These are phyloP conservation scores for Amblyjoppa proteus DNA, from an alignment of 2,888 invertebrate species.

Conservation along the genomic window DNA sequence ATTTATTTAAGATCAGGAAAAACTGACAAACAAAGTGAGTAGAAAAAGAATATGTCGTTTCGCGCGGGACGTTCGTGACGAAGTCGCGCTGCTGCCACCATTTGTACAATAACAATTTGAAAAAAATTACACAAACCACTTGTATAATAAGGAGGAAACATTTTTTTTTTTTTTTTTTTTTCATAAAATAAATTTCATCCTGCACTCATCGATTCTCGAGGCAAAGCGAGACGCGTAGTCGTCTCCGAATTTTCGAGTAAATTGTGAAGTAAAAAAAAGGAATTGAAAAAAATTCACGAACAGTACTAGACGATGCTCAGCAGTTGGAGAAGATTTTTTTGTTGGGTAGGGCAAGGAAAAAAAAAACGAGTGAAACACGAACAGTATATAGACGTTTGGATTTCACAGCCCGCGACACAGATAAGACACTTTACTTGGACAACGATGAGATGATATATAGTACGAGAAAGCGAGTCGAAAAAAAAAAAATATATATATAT, in stretches of 20 bases:
- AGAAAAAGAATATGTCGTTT: neutral
- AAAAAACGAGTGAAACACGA: neutral
- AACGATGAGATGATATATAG: constrained; percentile 48
- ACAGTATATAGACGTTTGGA: constrained; percentile 1
- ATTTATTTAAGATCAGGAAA: neutral
- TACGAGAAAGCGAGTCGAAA: constrained; percentile 26
- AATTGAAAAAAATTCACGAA: neutral
- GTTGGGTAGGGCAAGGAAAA: constrained; percentile 30
- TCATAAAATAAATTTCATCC: too few species aligned
- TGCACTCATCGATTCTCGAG: constrained; percentile 21
- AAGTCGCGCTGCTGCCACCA: constrained; percentile 67
- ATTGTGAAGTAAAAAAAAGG: neutral
- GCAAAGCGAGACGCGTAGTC: neutral
- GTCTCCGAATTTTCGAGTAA: neutral
- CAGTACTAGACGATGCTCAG: neutral
- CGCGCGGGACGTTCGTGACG: constrained; percentile 72
- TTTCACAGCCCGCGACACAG: neutral
- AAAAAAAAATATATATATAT: constrained; percentile 28
- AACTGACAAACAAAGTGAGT: neutral
- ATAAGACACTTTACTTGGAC: constrained; percentile 20
- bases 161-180: neutral
- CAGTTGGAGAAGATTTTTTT: constrained; percentile 64
- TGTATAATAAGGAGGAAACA: neutral
- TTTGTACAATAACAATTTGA: neutral
- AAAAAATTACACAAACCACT: neutral